Evolutionary conservation across 2,113 vertebrate species (phyloP), one percentile per base, ranked within the genome.

Genomic region (Apodemus speciosus): DNA sequence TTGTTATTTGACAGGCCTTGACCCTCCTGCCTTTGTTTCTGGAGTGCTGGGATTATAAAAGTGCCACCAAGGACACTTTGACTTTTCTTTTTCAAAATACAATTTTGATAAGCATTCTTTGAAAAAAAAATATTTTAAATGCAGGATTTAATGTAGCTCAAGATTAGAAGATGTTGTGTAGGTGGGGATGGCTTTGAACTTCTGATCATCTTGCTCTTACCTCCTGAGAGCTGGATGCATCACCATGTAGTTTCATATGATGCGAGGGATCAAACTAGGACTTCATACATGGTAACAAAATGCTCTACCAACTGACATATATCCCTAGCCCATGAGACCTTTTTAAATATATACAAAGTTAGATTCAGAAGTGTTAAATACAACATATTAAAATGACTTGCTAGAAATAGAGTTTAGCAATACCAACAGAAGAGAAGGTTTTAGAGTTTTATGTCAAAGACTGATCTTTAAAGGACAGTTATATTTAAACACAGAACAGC

Each of bases 331-430:
- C 58, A 64, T 30, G 25, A 38, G 4, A 14, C 23, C 23, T 88
- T 77, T 90, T 35, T 21, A 56, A 81, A 60, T 3, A 85, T 56
- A 38, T 27, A 66, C 30, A 58, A 21, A 20, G 58, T 94, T 88
- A 85, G 30, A 46, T 89, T 90, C 40, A 62, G 2, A 27, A 5
- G 21, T 25, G 38, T 43, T 76, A 16, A 53, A 62, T 46, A 83
- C 68, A 81, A 62, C 84, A 71, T 81, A 90, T 76, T 92, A 88
- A 35, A 88, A 25, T 16, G 85, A 32, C 40, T 40, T 27, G 18
- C 23, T 69, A 21, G n/a, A 85, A 94, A 49, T 88, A 76, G 73
- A 77, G 21, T 53, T 89, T 88, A 80, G 35, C 43, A 40, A 73
- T 64, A 83, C 25, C 40, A 21, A 68, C n/a, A 13, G 14, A 40